Conservation (phyloP, 1,140 invertebrate species). For the silkworm (Bombyx mori) region ASM3026992v2 NC_085134.1:5953501-5954000, state of each 20-base stretch:
- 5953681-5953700: not conserved
- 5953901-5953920: conserved; percentile 8
- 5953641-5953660: too few species aligned
- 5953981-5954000: conserved; percentile 22
- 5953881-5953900: conserved; percentile 14
- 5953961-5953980: conserved; percentile 26
- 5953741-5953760: not conserved
- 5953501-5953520: too few species aligned
- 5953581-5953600: too few species aligned
- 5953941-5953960: conserved; percentile 27
- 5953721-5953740: not conserved
- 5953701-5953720: not conserved
- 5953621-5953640: too few species aligned
- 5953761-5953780: not conserved
- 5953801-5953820: conserved; percentile 1
- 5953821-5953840: not conserved
- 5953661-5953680: not conserved
- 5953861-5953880: conserved; percentile 2
- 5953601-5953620: too few species aligned
- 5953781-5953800: not conserved
- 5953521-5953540: too few species aligned
- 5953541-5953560: too few species aligned
- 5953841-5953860: conserved; percentile 3
- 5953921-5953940: conserved; percentile 33
- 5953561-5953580: too few species aligned